Base-by-base conservation (phyloP, 2,797 vertebrate species). In the Myotis vivesi region DNA sequence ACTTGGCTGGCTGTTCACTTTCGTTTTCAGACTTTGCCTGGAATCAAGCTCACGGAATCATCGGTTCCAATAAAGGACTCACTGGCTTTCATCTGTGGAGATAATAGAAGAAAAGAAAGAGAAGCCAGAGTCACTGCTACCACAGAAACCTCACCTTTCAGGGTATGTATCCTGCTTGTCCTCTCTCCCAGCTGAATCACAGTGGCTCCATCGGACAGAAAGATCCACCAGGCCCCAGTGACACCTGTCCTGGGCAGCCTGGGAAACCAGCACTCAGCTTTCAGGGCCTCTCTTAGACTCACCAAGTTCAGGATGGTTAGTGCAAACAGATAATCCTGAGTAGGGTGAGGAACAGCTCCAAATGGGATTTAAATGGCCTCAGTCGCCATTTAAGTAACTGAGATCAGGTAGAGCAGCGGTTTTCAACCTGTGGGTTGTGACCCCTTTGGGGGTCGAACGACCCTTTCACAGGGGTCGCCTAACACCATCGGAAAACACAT, bases 1-100 rank as follows among this genome's bases (percentile, higher is more conserved):
- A 5, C 85, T 90, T 69, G 73, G 84, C 57, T 87, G 82, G 73
- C 89, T 73, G 13, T 90, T 86, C 25, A 71, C 76, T 93, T 92
- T 76, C n/a, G n/a, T 76, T 68, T 51, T 44, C 59, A 57, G 87
- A 46, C 64, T 96, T 84, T 77, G 23, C 44, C 84, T 68, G 87
- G 81, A 79, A 62, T 30, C 20, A 19, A 25, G 51, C 55, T 94
- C 87, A n/a, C 0, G 0, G 23, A 20, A 30, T 57, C 20, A 0
- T 80, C 15, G 0, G 33, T 89, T 53, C 75, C 71, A 11, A 12
- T 20, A 62, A 36, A 28, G 33, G 57, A 87, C n/a, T 84, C 9
- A 0, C 10, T 59, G 19, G 17, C 33, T 83, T 93, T 94, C 17
- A 5, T 71, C 80, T 55, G 7, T 7, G 41, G 55, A 72, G 38